Evolutionary conservation across 2,113 vertebrate genomes (phyloP).

Genomic region (Alectura lathami): DNA sequence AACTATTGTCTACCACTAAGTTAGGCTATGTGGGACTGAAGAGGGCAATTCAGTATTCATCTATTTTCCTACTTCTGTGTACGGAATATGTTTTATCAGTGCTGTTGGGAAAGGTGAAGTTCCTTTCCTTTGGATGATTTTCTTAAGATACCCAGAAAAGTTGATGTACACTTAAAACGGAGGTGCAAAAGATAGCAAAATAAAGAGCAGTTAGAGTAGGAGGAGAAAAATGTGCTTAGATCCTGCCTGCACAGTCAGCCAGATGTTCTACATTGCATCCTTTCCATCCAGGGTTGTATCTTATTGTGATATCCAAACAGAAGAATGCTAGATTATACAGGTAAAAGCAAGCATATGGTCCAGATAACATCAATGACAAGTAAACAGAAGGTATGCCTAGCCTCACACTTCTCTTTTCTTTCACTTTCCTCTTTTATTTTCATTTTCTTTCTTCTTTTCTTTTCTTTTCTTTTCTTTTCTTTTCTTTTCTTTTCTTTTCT

Average conservation of each 20-base stretch:
- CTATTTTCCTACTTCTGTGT: background rate
- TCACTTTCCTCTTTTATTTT: background rate
- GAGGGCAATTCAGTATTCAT: background rate
- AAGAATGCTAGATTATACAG: background rate
- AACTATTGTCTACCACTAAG: background rate
- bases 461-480: background rate
- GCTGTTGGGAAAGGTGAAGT: background rate
- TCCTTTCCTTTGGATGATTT: background rate
- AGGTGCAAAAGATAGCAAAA: background rate
- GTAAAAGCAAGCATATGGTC: background rate
- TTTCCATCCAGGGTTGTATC: background rate
- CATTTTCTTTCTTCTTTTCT: too few species aligned
- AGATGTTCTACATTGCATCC: background rate
- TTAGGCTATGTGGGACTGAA: background rate
- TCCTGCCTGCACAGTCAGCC: background rate
- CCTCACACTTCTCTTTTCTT: background rate
- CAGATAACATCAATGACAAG: background rate
- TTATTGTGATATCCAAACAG: background rate
- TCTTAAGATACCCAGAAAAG: background rate
- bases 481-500: background rate
- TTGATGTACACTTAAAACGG: too few species aligned
- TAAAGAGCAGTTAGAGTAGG: background rate
- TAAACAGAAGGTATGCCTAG: background rate
- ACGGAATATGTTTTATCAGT: background rate
- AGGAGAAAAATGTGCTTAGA: background rate